phyloP scores from a whole-genome alignment of 2,113 vertebrate genomes.

The Dasyurus viverrinus region DNA sequence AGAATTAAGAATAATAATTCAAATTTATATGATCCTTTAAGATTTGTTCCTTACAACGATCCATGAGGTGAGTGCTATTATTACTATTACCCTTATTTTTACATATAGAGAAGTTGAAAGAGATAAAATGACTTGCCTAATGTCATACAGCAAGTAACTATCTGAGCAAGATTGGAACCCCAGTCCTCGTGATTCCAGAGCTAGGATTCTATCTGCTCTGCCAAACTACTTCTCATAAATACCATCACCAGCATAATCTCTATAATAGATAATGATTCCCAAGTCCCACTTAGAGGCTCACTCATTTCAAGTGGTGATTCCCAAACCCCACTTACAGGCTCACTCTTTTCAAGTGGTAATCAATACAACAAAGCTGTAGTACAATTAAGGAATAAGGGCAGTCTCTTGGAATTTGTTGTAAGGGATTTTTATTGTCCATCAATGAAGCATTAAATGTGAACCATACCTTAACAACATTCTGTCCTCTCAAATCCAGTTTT shows the following conservation, averaged over 20 bases:
- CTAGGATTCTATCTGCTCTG: neutral
- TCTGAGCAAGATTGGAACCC: neutral
- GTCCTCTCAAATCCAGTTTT: neutral
- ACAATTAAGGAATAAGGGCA: neutral
- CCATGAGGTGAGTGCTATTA: neutral
- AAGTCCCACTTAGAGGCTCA: neutral
- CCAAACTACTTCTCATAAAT: neutral
- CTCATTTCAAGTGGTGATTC: too few relatives aligned
- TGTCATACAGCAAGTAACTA: neutral
- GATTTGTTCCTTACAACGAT: neutral
- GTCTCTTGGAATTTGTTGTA: neutral
- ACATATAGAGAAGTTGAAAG: neutral
- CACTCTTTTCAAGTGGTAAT: neutral
- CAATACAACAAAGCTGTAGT: neutral
- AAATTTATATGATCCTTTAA: neutral
- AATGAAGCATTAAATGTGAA: neutral
- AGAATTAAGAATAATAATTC: neutral
- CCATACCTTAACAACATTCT: neutral
- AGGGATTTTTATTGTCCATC: neutral
- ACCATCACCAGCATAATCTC: neutral
- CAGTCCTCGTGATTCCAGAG: neutral
- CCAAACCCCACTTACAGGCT: neutral
- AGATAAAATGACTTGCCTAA: neutral
- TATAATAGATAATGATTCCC: neutral
- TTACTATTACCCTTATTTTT: neutral